These are phyloP conservation scores for Hydrophis major DNA, from an alignment of 2,797 vertebrate species.

Conservation along the genomic window DNA sequence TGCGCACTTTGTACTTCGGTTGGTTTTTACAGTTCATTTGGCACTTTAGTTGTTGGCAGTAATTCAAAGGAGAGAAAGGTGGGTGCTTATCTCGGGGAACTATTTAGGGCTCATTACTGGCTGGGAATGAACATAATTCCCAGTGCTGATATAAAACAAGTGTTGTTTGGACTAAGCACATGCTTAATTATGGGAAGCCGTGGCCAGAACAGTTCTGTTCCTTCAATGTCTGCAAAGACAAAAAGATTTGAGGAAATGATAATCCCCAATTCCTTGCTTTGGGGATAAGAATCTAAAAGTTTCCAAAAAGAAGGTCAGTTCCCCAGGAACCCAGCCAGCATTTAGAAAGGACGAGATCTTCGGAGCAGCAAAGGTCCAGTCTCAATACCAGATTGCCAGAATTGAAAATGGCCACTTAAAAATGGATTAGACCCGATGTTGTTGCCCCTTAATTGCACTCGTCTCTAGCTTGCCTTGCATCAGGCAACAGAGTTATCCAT, in stretches of 20 bases:
- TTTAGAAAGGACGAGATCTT: constrained; percentile 7
- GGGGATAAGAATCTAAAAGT: not conserved
- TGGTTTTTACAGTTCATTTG: too few relatives aligned
- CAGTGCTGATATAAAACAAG: too few relatives aligned
- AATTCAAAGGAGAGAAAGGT: too few relatives aligned
- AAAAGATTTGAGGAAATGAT: not conserved
- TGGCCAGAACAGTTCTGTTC: too few relatives aligned
- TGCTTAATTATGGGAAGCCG: too few relatives aligned
- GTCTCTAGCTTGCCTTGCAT: not conserved
- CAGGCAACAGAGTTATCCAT: not conserved
- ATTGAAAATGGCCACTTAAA: not conserved
- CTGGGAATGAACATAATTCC: too few relatives aligned
- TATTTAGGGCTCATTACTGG: too few relatives aligned
- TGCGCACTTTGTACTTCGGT: too few relatives aligned
- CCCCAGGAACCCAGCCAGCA: not conserved
- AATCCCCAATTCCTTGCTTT: not conserved
- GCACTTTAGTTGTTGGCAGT: too few relatives aligned
- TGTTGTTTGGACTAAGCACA: too few relatives aligned
- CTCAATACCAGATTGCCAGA: not conserved
- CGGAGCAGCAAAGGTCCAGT: not conserved
- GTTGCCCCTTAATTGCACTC: not conserved
- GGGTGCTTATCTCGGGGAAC: too few relatives aligned
- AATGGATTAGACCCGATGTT: not conserved
- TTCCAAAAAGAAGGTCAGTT: not conserved
- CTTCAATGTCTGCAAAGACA: not conserved